These are phyloP conservation scores for Pristionchus entomophagus DNA, from an alignment of 2,888 invertebrate species.

Conservation along the genomic window DNA sequence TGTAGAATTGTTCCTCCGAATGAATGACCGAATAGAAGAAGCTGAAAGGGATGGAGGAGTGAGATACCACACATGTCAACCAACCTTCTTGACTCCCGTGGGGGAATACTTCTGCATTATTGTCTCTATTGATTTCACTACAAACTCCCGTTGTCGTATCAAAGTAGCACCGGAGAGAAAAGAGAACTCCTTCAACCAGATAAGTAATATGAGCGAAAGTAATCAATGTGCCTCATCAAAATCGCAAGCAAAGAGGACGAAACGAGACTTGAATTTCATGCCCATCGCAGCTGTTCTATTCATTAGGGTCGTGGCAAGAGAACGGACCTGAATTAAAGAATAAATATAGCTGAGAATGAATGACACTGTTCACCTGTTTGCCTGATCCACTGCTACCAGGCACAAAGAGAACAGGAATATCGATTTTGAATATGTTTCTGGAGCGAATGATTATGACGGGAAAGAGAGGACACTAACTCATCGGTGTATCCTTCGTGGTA, in stretches of 20 bases:
- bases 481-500: slow-evolving; percentile 19
- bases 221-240: slow-evolving; percentile 83
- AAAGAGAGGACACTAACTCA: neutral
- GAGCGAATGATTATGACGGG: neutral
- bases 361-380: slow-evolving; percentile 79
- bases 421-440: slow-evolving; percentile 78
- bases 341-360: neutral
- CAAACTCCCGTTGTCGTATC: slow-evolving; percentile 85
- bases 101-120: slow-evolving; percentile 77
- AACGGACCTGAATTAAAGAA: slow-evolving; percentile 83
- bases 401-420: slow-evolving; percentile 93
- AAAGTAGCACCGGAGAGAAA: slow-evolving; percentile 90
- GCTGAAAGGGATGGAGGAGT: no score
- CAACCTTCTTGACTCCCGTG: slow-evolving; percentile 46
- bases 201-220: neutral
- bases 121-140: slow-evolving; percentile 83
- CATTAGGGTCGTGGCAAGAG: slow-evolving; percentile 82
- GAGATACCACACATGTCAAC: neutral
- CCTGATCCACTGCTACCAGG: slow-evolving; percentile 95
- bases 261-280: slow-evolving; percentile 88
- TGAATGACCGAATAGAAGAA: slow-evolving; percentile 61
- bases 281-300: slow-evolving; percentile 84
- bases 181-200: slow-evolving; percentile 83
- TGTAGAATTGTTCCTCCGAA: slow-evolving; percentile 59
- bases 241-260: slow-evolving; percentile 91